Percentiles rank a stretch among this genome's conserved stretches.
phyloP scores from a whole-genome alignment of 2,113 vertebrate species.

The Podarcis muralis region DNA sequence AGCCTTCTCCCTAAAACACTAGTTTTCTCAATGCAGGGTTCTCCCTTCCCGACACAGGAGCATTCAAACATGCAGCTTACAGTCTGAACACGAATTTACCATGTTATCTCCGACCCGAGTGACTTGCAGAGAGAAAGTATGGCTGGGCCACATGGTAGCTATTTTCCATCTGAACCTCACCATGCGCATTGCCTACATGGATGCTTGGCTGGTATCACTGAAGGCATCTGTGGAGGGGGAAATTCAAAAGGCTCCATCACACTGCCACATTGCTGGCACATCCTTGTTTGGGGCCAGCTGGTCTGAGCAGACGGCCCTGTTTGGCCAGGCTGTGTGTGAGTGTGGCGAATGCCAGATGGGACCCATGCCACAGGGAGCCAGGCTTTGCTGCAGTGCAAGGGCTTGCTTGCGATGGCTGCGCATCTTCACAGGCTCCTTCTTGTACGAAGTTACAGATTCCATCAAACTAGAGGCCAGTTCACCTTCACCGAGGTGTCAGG shows the following conservation, averaged over 20 bases:
- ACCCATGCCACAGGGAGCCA: background rate
- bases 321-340: background rate
- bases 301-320: conserved; percentile 18
- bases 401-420: background rate
- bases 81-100: background rate
- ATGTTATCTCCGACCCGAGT: background rate
- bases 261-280: background rate
- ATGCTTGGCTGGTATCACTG: background rate
- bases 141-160: background rate
- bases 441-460: background rate
- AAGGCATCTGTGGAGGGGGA: background rate
- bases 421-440: background rate
- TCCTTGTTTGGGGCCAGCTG: conserved; percentile 13
- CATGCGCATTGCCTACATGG: background rate
- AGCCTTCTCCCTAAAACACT: background rate
- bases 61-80: background rate
- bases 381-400: background rate
- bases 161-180: background rate
- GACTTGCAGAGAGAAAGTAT: background rate
- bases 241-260: background rate
- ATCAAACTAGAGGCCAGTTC: background rate
- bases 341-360: conserved; percentile 14
- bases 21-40: background rate
- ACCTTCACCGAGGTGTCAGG: too few species aligned
- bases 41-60: too few species aligned